Base-by-base conservation (phyloP, 2,113 vertebrate genomes). In the Pyxicephalus adspersus region DNA sequence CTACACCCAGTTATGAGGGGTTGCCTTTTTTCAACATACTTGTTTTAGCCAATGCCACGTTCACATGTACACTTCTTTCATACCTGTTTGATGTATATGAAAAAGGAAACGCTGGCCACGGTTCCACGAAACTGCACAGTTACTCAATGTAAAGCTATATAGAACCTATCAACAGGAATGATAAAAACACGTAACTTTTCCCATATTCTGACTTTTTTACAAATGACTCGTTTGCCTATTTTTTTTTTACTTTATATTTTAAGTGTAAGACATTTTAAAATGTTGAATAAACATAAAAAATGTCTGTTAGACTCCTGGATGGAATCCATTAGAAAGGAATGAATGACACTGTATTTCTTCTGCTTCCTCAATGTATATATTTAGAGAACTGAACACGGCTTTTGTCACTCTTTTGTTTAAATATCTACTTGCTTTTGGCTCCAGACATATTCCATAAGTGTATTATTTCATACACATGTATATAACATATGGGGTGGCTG, bases 321-420 rank as follows among this genome's bases (percentile, higher is more conserved):
- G 25, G 28, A 57, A 31, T 29, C 20, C 26, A 55, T 72, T 58
- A 13, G 26, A 57, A 57, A 29, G 70, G 57, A 55, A 55, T 55
- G n/a, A 55, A 31, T 73, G 50, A 73, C 70, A 73, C 45, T 23
- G 55, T 13, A 26, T 50, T 31, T 65, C 75, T 52, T 25, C 22
- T 65, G 31, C 50, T 77, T 65, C 50, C 17, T n/a, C 51, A 70
- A 70, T 67, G 65, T 80, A 60, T 70, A 80, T 70, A 70, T 80
- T 80, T 61, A 58, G 18, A 50, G 50, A 34, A 70, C 31, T 57
- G 55, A 70, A 51, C 52, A 29, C 23, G 18, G 76, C 28, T 7
- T 51, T 65, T 20, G n/a, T 34, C 38, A 55, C 65, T 70, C 65
- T 60, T 70, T 70, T 80, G 77, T 80, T 80, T 80, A 80, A 5